phyloP scores from a whole-genome alignment of 2,113 vertebrate species.

The Gymnobelideus leadbeateri region DNA sequence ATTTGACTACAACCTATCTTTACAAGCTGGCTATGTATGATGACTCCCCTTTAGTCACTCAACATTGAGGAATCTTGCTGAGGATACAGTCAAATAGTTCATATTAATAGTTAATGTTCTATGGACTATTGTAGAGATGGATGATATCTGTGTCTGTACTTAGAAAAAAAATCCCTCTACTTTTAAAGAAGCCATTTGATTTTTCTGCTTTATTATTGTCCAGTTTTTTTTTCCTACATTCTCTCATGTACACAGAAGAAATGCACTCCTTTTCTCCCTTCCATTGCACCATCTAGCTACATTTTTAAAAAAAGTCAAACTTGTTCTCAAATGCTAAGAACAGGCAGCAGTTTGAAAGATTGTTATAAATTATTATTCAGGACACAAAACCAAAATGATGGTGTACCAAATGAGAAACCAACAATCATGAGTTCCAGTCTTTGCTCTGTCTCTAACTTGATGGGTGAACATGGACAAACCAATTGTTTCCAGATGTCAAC shows the following conservation, averaged over 20 bases:
- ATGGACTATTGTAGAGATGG: no score
- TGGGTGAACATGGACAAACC: not conserved
- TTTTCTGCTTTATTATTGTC: not conserved
- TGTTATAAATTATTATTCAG: not conserved
- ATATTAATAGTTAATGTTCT: not conserved
- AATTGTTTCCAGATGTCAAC: not conserved
- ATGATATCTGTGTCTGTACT: not conserved
- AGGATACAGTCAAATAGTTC: not conserved
- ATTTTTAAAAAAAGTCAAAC: no score
- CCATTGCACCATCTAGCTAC: no score
- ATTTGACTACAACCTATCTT: not conserved
- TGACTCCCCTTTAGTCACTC: not conserved
- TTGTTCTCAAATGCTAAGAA: not conserved
- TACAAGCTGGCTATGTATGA: not conserved
- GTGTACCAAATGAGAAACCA: not conserved
- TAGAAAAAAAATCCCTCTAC: not conserved
- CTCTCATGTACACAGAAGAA: not conserved
- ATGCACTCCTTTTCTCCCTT: not conserved
- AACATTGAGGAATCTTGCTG: not conserved
- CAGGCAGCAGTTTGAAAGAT: not conserved
- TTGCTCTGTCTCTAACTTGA: not conserved
- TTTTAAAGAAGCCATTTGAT: not conserved
- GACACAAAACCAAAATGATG: not conserved
- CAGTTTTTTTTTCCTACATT: not conserved
- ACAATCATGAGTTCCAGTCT: not conserved